Evolutionary conservation across 2,113 vertebrate species (phyloP).

Genomic region (Okapia johnstoni): DNA sequence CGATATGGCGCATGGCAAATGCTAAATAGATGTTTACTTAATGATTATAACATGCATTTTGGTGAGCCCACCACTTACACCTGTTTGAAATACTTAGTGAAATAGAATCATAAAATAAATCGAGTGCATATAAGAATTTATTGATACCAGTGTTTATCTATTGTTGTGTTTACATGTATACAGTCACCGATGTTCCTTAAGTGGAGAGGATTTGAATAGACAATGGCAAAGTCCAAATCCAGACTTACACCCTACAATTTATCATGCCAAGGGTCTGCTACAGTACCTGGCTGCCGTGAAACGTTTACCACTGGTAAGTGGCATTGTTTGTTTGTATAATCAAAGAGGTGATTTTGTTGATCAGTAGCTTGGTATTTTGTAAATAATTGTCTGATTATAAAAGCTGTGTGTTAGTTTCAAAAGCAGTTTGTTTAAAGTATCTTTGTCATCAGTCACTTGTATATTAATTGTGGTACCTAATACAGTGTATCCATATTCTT

Average conservation of each 20-base stretch:
- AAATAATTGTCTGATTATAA: constrained; percentile 5
- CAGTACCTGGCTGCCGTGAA: constrained; percentile 96
- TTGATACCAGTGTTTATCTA: neutral
- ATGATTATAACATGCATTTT: neutral
- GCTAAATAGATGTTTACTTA: neutral
- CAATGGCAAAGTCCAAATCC: constrained; percentile 96
- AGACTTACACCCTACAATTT: constrained; percentile 97
- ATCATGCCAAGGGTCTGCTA: constrained; percentile 95
- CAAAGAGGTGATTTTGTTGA: neutral
- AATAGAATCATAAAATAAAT: neutral
- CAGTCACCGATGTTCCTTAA: constrained; percentile 98
- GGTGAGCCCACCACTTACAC: neutral
- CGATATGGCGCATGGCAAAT: neutral
- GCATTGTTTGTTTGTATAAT: neutral
- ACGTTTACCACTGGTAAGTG: constrained; percentile 92
- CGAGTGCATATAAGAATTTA: neutral
- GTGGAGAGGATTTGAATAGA: constrained; percentile 98
- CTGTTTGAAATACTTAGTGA: neutral
- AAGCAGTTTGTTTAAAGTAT: neutral
- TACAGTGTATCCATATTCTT: neutral
- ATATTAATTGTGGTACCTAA: neutral
- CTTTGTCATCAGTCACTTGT: neutral
- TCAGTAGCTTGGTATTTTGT: neutral
- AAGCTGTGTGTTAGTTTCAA: neutral
- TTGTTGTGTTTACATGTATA: neutral